A percentile compares a stretch with the other conserved stretches of the same genome.
These are phyloP conservation scores for Charanyca ferruginea DNA, from an alignment of 2,888 invertebrate genomes.

Conservation along the genomic window DNA sequence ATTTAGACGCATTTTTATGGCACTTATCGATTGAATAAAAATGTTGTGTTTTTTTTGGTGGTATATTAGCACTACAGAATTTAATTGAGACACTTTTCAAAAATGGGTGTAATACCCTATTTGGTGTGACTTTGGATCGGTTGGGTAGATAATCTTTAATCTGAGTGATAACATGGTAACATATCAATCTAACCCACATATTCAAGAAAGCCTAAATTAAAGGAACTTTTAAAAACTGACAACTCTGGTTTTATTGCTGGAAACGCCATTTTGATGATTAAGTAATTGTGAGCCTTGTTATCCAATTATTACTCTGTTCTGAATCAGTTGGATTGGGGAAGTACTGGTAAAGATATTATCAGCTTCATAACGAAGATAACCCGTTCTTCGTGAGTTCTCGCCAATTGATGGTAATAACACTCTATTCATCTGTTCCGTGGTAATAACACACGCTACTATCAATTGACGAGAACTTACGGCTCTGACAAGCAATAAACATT, in stretches of 20 bases:
- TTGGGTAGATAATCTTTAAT: not conserved
- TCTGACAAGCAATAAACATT: not conserved
- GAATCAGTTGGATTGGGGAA: too few relatives aligned
- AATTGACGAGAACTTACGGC: not conserved
- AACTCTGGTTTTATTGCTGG: not conserved
- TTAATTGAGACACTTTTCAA: too few relatives aligned
- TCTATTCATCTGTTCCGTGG: too few relatives aligned
- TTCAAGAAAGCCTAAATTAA: too few relatives aligned
- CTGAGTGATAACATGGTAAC: not conserved
- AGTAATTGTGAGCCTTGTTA: not conserved
- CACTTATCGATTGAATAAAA: too few relatives aligned
- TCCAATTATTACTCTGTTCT: constrained; percentile 6
- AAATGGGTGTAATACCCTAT: too few relatives aligned
- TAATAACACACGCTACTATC: not conserved
- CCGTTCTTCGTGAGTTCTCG: not conserved
- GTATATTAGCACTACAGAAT: too few relatives aligned
- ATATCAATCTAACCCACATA: too few relatives aligned
- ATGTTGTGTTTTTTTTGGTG: too few relatives aligned
- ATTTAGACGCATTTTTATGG: too few relatives aligned
- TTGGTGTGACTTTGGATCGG: too few relatives aligned
- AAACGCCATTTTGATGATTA: not conserved
- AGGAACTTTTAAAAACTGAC: not conserved
- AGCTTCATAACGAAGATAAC: not conserved
- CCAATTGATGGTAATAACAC: not conserved
- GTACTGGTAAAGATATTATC: not conserved